Evolutionary conservation across 2,797 vertebrate species (phyloP), one percentile per base, ranked within the genome.

Genomic region (Semotilus atromaculatus): DNA sequence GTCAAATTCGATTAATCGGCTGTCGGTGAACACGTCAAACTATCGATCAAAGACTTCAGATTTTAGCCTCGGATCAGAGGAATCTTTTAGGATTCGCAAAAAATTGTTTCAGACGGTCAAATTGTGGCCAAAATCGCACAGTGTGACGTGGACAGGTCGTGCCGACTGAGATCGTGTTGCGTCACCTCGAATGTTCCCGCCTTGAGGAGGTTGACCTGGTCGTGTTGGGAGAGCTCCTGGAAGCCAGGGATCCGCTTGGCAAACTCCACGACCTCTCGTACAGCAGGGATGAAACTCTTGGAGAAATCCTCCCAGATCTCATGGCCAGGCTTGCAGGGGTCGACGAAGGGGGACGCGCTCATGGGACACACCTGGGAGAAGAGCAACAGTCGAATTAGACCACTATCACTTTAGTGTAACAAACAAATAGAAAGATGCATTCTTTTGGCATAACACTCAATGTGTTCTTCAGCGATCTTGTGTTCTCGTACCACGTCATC

Each of bases 241-340:
- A 99, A 99, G 73, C 97, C 98, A 0, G 97, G 97, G 91, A 99
- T 98, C 75, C 96, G 95, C 93, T 99, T 98, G 87, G 98, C 98
- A 38, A 99, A 99, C 89, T 99, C 98, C 66, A 99, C 98, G 77
- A 99, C 98, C 90, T 99, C 98, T 87, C 97, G 96, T 87, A 99
- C 98, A 0, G 98, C 98, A 1, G 98, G 97, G 9, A 98, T 99
- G 92, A 99, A 99, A 91, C 97, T 98, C 96, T 96, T 93, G 43
- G 98, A 99, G 93, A 99, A 99, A 92, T 99, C 98, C 94, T 99
- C 98, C 98, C 98, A 99, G 90, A 99, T 92, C 93, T 98, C 97
- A 92, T 99, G 97, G 80, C 97, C 97, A 10, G 97, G 95, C 91
- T 97, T 98, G 90, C 89, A 93, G 78, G 97, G 96, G 91, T 98